Percentiles rank a stretch among this genome's conserved stretches.
These are phyloP conservation scores for Ophioninae sp. DNA, from an alignment of 2,888 invertebrate genomes.

Conservation along the genomic window DNA sequence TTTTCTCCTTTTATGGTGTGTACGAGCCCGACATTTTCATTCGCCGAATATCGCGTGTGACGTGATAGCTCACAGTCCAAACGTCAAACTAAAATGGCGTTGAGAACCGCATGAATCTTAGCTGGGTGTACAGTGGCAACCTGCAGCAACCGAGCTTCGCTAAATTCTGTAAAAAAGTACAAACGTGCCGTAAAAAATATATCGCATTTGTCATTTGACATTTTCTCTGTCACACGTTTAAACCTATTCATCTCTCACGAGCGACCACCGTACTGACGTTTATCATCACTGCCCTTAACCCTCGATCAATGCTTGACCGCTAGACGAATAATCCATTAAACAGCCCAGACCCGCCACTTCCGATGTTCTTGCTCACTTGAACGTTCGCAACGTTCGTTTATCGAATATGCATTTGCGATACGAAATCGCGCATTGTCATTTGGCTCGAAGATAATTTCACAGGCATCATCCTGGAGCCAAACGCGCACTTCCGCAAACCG, in stretches of 20 bases:
- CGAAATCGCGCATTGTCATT: too few species aligned
- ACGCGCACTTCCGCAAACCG: neutral
- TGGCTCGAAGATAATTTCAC: neutral
- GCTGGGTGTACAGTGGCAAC: neutral
- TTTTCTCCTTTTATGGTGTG: conserved; percentile 3
- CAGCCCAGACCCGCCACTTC: conserved; percentile 28
- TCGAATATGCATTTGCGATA: neutral
- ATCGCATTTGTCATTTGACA: conserved; percentile 20
- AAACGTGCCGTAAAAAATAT: neutral
- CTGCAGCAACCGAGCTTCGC: neutral
- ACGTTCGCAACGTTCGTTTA: neutral
- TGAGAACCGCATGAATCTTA: neutral
- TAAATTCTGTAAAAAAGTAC: conserved; percentile 11
- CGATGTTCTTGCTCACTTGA: conserved; percentile 23
- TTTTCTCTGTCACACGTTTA: conserved; percentile 25
- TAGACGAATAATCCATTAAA: conserved; percentile 49
- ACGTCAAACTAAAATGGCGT: neutral
- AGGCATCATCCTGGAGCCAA: neutral
- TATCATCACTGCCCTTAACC: conserved; percentile 36
- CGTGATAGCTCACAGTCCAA: neutral
- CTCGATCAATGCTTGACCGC: neutral
- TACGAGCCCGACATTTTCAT: conserved; percentile 17
- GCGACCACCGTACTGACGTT: conserved; percentile 50
- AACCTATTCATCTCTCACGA: conserved; percentile 57
- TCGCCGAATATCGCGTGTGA: neutral